Base-by-base conservation (phyloP, 2,888 invertebrate genomes). In the Parthenolecanium corni region DNA sequence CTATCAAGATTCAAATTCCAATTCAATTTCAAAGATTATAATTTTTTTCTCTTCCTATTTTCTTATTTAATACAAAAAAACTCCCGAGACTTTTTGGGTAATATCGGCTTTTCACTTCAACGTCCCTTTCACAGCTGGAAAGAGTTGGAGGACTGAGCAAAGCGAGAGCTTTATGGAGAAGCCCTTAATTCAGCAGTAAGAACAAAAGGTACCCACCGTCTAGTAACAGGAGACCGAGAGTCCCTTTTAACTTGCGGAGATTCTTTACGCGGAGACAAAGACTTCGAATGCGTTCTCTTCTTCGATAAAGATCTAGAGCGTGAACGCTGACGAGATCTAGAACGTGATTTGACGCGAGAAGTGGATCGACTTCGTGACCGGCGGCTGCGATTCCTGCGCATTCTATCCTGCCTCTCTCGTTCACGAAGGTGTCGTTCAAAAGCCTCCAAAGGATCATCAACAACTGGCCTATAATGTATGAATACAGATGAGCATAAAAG, bases 361-460 rank as follows among this genome's bases (percentile, higher is more conserved):
- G 18, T 9, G 11, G 66, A 65, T 40, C 66, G 46, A 44, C 66
- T 63, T 16, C 63, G 4, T 16, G 69, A 69, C 16, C 67, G 65
- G 16, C 69, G 66, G 14, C 68, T 65, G 24, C 65, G 61, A 25
- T 65, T 65, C 11, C 66, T 65, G 14, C 65, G 58, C 25, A 64
- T 64, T 46, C 46, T 56, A 5, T 66, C 64, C 21, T 67, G 84
- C 83, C 49, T 82, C 76, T 87, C 86, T 73, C 90, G 90, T 74
- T 90, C 89, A 67, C 86, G 80, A 70, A 91, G 79, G 78, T 90
- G 86, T 67, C 89, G 80, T 73, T 90, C 86, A 73, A 91, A 91
- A 58, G 88, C 89, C 73, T 89, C 89, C 69, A 90, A 74, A 3
- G 90, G 89, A 75, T 91, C 90, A 71, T 88, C 89, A 68, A 85